These are phyloP conservation scores for Ellobium chinense DNA, from an alignment of 2,888 invertebrate species.

Conservation along the genomic window DNA sequence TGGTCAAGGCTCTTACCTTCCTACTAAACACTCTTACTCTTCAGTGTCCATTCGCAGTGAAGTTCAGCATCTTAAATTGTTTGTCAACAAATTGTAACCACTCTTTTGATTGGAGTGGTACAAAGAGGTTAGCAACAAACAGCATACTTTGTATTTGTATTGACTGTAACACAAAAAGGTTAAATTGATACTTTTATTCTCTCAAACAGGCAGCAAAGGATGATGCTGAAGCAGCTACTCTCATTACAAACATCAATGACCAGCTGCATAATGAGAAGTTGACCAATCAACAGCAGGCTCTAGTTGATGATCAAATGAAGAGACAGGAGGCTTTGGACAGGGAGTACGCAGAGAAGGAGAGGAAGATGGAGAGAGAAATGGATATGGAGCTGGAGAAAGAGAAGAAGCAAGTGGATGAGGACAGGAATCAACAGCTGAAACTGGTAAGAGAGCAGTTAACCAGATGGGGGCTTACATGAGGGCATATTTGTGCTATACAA, in stretches of 20 bases:
- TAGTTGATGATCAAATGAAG: conserved; percentile 65
- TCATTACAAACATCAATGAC: conserved; percentile 69
- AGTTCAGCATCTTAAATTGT: no score
- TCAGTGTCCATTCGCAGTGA: no score
- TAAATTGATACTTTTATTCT: no score
- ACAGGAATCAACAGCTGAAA: conserved; percentile 71
- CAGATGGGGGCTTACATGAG: neutral
- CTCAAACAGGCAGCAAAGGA: conserved; percentile 66
- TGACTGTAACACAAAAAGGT: no score
- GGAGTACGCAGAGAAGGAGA: conserved; percentile 60
- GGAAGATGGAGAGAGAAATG: conserved; percentile 54
- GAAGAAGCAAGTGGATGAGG: conserved; percentile 57
- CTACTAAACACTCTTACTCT: no score
- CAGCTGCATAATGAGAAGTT: conserved; percentile 63
- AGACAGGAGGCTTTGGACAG: conserved; percentile 65
- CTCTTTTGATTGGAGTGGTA: no score
- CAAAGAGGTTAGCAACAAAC: no score
- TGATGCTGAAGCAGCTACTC: conserved; percentile 68
- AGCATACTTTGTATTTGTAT: no score
- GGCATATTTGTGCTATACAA: no score
- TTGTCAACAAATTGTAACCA: no score
- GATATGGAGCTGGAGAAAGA: conserved; percentile 61
- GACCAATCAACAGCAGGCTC: conserved; percentile 60
- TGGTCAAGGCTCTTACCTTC: no score
- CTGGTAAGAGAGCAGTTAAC: conserved; percentile 63